Conservation (phyloP, 2,888 invertebrate species). For the Sinodicranocentrus sp. region DNA sequence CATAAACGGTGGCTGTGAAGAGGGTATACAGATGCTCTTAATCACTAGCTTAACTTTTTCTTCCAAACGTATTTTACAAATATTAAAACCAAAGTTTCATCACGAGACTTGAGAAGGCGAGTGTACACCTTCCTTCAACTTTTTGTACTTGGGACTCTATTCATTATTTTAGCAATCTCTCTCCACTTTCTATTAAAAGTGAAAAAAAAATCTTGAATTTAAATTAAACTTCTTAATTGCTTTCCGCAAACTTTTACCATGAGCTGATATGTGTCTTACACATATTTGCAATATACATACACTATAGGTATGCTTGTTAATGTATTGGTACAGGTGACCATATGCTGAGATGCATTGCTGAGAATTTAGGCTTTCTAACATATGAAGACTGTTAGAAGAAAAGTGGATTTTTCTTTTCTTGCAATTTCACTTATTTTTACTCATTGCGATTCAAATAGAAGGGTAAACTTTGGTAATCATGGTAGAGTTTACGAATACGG, state of each 20-base stretch:
- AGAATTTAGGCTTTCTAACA: too few species aligned
- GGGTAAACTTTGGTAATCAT: constrained; percentile 6
- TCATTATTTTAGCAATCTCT: not conserved
- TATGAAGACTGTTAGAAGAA: not conserved
- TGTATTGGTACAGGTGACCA: too few species aligned
- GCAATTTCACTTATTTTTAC: not conserved
- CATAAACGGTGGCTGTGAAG: not conserved
- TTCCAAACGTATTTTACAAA: not conserved
- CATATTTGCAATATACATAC: not conserved
- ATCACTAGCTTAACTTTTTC: constrained; percentile 6
- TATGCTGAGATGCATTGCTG: too few species aligned
- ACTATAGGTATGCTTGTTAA: not conserved
- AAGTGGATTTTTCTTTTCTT: not conserved
- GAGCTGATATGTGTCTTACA: not conserved
- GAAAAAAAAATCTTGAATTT: constrained; percentile 52
- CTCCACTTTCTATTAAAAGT: constrained; percentile 41
- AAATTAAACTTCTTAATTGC: constrained; percentile 61
- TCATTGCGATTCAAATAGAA: not conserved
- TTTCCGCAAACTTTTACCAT: constrained; percentile 32
- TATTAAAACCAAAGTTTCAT: not conserved
- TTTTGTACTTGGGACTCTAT: constrained; percentile 1
- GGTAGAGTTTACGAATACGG: not conserved
- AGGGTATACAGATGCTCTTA: constrained; percentile 1
- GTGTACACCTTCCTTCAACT: not conserved
- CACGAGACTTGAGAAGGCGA: not conserved